Base-by-base conservation (phyloP, 37 sponge, comb jelly and placozoan genomes). In the Chondrosia reniformis region DNA sequence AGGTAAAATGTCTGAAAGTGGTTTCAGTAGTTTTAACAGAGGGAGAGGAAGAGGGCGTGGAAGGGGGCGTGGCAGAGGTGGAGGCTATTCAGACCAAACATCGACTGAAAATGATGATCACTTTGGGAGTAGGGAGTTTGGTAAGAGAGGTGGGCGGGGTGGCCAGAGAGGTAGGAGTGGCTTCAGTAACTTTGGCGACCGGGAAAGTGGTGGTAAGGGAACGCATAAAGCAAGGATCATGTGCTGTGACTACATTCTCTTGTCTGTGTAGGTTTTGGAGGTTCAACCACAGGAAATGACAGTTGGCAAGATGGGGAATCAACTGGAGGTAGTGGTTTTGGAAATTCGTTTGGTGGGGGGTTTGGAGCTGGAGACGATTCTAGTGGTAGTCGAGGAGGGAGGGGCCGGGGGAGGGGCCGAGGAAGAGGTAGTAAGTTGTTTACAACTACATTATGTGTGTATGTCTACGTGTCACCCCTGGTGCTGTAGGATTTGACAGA, bases 401-500 rank as follows among this genome's bases (percentile, higher is more conserved):
- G 72, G 12, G 82, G 82, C 4, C 74, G 81, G n/a, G 71, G 81
- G 12, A 49, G 67, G 36, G 67, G 79, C 39, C 41, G 69, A 67
- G 79, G 79, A 6, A 9, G 81, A 43, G 81, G 67, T 7, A 57
- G 21, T 43, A 39, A 9, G 79, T 37, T 61, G 61, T 43, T 12
- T 43, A 78, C 41, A 13, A 17, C 45, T 36, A n/a, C 9, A 41
- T 32, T 12, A 76, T 46, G 33, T 32, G 54, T 46, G n/a, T 8
- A 3, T 40, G 39, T 36, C 22, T 1, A 1, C 34, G 32, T 64
- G 34, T 13, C 66, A 64, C 12, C 30, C 15, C 6, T 37, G 13
- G 25, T 56, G 6, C 44, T 74, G 77, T 38, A 25, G 34, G 57
- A 7, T 33, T 49, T 30, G 41, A 6, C 41, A 42, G 43, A 3